Base-by-base conservation (phyloP, 2,797 vertebrate species). In the Mormyrops attenuatus region DNA sequence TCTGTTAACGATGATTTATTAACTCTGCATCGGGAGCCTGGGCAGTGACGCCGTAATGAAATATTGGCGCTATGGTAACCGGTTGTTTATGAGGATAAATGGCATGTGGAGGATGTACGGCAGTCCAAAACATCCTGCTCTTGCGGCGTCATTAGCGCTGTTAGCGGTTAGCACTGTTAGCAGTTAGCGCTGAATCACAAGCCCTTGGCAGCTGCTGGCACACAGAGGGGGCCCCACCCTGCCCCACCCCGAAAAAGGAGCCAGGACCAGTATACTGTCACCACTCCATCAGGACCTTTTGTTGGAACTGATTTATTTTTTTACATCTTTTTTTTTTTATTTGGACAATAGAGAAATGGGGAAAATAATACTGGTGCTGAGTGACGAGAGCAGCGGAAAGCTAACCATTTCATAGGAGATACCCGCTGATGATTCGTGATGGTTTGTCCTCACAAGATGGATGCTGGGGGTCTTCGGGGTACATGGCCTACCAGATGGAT, bases 1-100 rank as follows among this genome's bases (percentile, higher is more conserved):
- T 92, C 89, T 90, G 92, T 94, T 92, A 92, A 90, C 34, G 55
- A 73, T 93, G 93, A 95, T 93, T 92, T 89, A 73, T 91, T 88
- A 26, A 89, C 90, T 91, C 80, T 50, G 88, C 47, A 11, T 91
- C 92, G 91, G 91, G 92, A 92, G 90, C 91, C 63, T 60, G 57
- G 82, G 87, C 80, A 44, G 89, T 89, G 92, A 89, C 91, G 26
- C 22, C 15, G 60, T 52, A 91, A 91, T 92, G 80, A 89, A 80
- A 92, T 73, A 80, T 85, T 63, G 85, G 69, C 41, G 50, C 85
- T 86, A 90, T 91, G 90, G 73, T 89, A 91, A 90, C 88, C 38
- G 52, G 44, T 55, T 44, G 82, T 91, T 89, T 89, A 63, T 80
- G 22, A 63, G 84, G 84, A 57, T 30, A 57, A 87, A 87, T 86